A percentile compares a stretch with the other conserved stretches of the same genome.
phyloP scores from a whole-genome alignment of 2,888 invertebrate genomes.

The Synergus laeviventris region DNA sequence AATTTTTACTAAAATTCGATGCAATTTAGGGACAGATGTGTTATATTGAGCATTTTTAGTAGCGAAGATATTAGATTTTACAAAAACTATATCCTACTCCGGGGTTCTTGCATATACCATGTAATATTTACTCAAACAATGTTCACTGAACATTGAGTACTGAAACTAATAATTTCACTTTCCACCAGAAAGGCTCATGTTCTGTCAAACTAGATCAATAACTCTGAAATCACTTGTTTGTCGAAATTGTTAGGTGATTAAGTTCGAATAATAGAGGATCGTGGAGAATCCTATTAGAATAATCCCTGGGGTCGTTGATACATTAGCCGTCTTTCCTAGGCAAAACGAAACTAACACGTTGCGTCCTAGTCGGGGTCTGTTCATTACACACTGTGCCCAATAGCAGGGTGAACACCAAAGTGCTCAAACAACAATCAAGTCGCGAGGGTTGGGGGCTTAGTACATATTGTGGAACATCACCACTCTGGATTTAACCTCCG shows the following conservation, averaged over 20 bases:
- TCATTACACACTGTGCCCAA: slow-evolving; percentile 53
- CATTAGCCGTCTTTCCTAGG: slow-evolving; percentile 36
- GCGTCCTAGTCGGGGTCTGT: slow-evolving; percentile 44
- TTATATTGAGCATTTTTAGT: too few species aligned
- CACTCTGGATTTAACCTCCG: slow-evolving; percentile 51
- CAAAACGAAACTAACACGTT: slow-evolving; percentile 35
- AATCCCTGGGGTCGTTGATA: slow-evolving; percentile 12
- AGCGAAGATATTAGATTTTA: too few species aligned
- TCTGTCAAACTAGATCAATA: not conserved
- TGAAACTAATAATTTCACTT: not conserved
- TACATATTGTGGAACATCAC: slow-evolving; percentile 64
- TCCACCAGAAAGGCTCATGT: not conserved
- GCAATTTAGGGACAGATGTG: too few species aligned
- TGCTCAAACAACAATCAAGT: slow-evolving; percentile 66
- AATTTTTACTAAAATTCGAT: too few species aligned
- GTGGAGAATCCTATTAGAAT: slow-evolving; percentile 15
- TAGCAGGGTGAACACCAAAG: slow-evolving; percentile 52
- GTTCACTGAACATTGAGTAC: too few species aligned
- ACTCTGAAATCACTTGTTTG: not conserved
- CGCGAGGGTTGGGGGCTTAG: slow-evolving; percentile 55
- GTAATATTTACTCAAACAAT: too few species aligned
- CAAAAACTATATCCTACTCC: too few species aligned
- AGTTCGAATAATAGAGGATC: slow-evolving; percentile 16
- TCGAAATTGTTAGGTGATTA: slow-evolving; percentile 5
- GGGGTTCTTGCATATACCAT: too few species aligned